Conservation (phyloP, 2,888 invertebrate species). For the Hylaea fasciaria region DNA sequence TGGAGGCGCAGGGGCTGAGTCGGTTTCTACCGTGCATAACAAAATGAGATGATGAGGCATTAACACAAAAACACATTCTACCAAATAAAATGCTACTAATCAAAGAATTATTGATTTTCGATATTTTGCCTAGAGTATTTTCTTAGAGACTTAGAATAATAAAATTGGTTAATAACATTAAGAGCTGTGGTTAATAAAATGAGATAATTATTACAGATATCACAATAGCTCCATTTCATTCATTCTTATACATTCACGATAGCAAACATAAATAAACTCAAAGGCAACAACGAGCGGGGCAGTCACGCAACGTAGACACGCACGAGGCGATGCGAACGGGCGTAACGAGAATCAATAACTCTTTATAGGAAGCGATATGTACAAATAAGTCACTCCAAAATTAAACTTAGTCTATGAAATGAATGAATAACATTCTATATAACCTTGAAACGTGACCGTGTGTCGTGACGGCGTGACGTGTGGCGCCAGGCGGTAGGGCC, state of each 20-base stretch:
- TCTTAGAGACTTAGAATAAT: neutral
- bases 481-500: conserved; percentile 75
- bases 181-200: conserved; percentile 20
- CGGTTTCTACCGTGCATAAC: conserved; percentile 84
- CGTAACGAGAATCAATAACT: conserved; percentile 68
- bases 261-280: conserved; percentile 40
- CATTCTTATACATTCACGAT: conserved; percentile 37
- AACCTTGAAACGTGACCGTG: conserved; percentile 91
- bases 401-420: conserved; percentile 59
- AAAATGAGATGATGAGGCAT: conserved; percentile 65
- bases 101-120: conserved; percentile 44
- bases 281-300: conserved; percentile 42
- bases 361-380: conserved; percentile 55
- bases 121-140: neutral
- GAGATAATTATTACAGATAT: conserved; percentile 16
- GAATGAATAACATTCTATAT: conserved; percentile 51
- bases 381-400: conserved; percentile 71
- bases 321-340: conserved; percentile 44
- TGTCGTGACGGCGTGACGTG: conserved; percentile 86
- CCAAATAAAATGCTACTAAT: conserved; percentile 44
- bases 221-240: conserved; percentile 24
- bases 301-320: conserved; percentile 62
- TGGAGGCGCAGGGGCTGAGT: conserved; percentile 86
- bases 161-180: conserved; percentile 2
- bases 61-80: conserved; percentile 56